These are phyloP conservation scores for Athene noctua DNA, from an alignment of 2,113 vertebrate genomes.

Conservation along the genomic window DNA sequence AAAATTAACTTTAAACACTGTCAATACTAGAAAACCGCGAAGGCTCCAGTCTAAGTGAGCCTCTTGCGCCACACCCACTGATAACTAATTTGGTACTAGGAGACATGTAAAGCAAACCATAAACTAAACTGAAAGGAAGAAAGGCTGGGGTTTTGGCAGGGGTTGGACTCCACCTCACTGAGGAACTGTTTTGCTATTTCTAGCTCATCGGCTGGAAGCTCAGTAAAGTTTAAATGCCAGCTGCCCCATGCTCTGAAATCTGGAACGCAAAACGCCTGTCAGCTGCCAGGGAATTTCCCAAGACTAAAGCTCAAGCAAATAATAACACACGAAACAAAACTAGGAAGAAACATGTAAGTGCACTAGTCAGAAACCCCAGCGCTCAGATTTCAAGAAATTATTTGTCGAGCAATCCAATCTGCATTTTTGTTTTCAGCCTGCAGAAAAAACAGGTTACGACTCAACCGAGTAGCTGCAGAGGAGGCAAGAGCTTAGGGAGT, in stretches of 20 bases:
- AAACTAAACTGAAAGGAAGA: neutral
- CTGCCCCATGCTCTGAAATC: neutral
- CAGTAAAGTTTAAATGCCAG: conserved; percentile 14
- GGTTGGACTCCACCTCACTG: neutral
- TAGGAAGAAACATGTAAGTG: neutral
- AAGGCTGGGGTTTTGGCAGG: neutral
- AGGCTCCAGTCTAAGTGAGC: neutral
- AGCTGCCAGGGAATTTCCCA: conserved; percentile 30
- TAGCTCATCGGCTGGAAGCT: neutral
- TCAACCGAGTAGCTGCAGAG: neutral
- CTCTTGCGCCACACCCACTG: neutral
- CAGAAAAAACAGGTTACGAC: neutral
- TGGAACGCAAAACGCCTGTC: neutral
- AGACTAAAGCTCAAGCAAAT: neutral
- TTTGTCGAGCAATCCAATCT: neutral
- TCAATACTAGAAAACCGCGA: neutral
- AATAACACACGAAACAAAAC: neutral
- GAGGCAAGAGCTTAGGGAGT: neutral
- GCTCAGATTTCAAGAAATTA: neutral
- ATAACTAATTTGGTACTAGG: neutral
- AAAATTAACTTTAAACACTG: neutral
- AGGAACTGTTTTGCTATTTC: conserved; percentile 24
- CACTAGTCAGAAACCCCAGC: neutral
- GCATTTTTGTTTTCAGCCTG: neutral
- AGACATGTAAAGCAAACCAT: neutral